Conservation (phyloP, 2,113 vertebrate species). For the Hucho hucho region DNA sequence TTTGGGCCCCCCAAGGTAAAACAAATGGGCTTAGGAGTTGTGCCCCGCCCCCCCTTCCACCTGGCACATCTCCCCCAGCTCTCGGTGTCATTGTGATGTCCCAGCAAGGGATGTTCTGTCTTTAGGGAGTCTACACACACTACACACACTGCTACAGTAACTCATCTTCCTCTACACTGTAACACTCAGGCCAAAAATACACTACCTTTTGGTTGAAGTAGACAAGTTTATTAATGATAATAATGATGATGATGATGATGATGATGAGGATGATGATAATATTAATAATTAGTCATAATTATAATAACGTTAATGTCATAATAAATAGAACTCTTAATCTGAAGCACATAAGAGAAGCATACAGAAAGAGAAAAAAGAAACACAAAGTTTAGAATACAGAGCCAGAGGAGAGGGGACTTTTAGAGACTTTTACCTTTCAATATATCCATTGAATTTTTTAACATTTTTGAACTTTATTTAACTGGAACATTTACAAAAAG, state of each 20-base stretch:
- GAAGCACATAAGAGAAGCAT: slow-evolving; percentile 76
- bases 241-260: slow-evolving; percentile 61
- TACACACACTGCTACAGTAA: background rate
- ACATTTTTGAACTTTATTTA: slow-evolving; percentile 67
- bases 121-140: background rate
- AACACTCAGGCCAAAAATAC: slow-evolving; percentile 23
- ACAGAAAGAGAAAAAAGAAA: slow-evolving; percentile 73
- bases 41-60: background rate
- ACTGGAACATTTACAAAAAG: slow-evolving; percentile 79
- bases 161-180: background rate
- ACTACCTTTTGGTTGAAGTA: slow-evolving; percentile 61
- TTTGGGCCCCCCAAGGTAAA: slow-evolving; percentile 32
- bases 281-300: slow-evolving; percentile 76
- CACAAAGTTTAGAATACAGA: slow-evolving; percentile 65
- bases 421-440: slow-evolving; percentile 69
- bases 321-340: slow-evolving; percentile 78
- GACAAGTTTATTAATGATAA: slow-evolving; percentile 76
- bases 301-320: slow-evolving; percentile 79
- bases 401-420: slow-evolving; percentile 55
- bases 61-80: background rate
- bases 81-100: background rate
- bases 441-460: slow-evolving; percentile 54
- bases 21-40: background rate
- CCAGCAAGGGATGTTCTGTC: background rate
- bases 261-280: slow-evolving; percentile 76